Evolutionary conservation across 2,797 vertebrate species (phyloP).

Genomic region (Hemitrygon akajei): DNA sequence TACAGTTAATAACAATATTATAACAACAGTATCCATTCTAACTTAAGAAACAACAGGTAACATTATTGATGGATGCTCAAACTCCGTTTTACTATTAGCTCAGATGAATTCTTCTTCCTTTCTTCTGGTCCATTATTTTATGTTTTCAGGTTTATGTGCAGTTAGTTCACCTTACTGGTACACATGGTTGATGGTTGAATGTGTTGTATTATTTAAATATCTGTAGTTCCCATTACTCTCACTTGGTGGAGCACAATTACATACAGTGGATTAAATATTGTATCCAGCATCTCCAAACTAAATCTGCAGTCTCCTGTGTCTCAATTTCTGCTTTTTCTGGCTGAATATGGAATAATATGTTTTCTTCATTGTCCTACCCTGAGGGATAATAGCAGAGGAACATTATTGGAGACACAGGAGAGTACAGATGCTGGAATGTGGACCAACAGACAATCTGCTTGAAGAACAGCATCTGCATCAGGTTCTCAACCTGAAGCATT

Average conservation of each 20-base stretch:
- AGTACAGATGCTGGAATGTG: no score
- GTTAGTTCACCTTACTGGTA: neutral
- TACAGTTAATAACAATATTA: no score
- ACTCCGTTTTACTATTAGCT: neutral
- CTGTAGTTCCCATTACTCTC: neutral
- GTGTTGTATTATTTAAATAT: neutral
- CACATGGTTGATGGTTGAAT: neutral
- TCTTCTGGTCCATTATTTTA: neutral
- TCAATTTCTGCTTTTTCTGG: neutral
- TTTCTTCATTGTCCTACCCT: neutral
- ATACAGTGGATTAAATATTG: neutral
- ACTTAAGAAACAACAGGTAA: no score
- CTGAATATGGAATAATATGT: neutral
- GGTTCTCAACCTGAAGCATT: no score
- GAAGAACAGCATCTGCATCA: no score
- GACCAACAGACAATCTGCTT: no score
- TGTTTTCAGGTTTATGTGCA: neutral
- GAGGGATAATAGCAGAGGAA: neutral
- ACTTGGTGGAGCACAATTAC: neutral
- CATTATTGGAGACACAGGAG: neutral
- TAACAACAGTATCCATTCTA: no score
- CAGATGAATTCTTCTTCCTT: neutral
- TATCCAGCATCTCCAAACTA: no score
- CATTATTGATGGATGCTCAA: neutral
- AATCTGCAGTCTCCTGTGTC: no score